phyloP scores from a whole-genome alignment of 2,113 vertebrate species.

The Fregetta grallaria region DNA sequence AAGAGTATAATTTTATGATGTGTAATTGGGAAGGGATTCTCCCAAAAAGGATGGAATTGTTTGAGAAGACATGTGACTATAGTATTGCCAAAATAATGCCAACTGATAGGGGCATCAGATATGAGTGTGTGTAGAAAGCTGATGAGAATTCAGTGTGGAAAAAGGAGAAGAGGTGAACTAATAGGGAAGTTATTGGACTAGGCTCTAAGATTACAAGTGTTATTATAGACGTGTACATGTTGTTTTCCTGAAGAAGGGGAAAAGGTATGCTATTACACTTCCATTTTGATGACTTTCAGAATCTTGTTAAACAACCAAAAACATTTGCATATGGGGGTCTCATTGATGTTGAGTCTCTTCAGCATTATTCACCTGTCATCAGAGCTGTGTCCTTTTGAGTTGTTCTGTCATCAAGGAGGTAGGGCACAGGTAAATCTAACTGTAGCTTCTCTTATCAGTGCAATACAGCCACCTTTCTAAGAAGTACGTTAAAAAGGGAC shows the following conservation, averaged over 20 bases:
- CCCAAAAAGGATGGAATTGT: not conserved
- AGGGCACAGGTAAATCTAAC: not conserved
- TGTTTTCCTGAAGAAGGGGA: not conserved
- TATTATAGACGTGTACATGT: not conserved
- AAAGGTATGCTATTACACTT: not conserved
- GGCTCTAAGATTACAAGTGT: not conserved
- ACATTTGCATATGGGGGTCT: not conserved
- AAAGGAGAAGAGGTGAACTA: not conserved
- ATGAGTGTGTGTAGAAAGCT: not conserved
- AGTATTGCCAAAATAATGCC: not conserved
- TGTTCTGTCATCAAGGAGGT: not conserved
- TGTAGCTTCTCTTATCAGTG: not conserved
- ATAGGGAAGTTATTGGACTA: not conserved
- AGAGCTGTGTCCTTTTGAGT: not conserved
- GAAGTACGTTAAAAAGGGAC: not conserved
- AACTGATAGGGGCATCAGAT: not conserved
- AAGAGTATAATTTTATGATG: not conserved
- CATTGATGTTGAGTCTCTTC: not conserved
- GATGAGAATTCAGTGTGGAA: not conserved
- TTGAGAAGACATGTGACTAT: not conserved
- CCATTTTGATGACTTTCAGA: not conserved
- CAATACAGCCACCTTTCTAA: not conserved
- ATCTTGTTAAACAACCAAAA: not conserved
- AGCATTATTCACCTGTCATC: not conserved
- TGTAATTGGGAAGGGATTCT: not conserved